These are phyloP conservation scores for Heterodera filipjevi DNA, from an alignment of 2,888 invertebrate genomes.

Conservation along the genomic window DNA sequence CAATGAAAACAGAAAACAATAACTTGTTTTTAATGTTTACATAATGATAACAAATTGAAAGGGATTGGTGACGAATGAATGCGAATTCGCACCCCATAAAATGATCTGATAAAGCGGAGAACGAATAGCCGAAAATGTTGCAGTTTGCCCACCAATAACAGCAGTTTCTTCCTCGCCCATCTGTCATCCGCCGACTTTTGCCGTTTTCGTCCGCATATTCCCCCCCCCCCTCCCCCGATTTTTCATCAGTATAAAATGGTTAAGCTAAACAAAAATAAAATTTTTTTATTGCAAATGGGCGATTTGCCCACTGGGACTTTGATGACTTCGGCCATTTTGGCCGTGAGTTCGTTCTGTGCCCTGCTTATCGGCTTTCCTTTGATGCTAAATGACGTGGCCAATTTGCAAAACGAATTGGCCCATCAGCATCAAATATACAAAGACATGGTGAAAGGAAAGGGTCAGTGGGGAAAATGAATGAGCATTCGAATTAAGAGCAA, in stretches of 20 bases:
- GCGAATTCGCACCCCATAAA: background rate
- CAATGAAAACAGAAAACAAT: background rate
- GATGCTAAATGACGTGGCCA: constrained; percentile 49
- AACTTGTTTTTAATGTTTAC: background rate
- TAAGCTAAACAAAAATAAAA: background rate
- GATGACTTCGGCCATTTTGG: constrained; percentile 47
- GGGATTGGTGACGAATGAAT: background rate
- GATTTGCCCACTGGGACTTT: constrained; percentile 21
- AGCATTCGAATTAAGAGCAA: constrained; percentile 34
- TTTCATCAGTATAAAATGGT: background rate
- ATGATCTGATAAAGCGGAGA: background rate
- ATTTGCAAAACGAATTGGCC: constrained; percentile 51
- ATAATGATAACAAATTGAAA: background rate
- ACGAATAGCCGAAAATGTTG: background rate
- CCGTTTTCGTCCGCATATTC: background rate
- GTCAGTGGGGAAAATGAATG: background rate
- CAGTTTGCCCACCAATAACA: background rate
- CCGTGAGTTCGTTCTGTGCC: constrained; percentile 49
- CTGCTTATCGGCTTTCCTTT: constrained; percentile 50
- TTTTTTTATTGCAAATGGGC: background rate
- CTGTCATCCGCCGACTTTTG: background rate
- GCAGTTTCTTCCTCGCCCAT: background rate
- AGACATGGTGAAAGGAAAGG: constrained; percentile 39
- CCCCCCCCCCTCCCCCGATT: background rate
- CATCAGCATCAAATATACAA: constrained; percentile 48